These are phyloP conservation scores for Netelia inedita DNA, from an alignment of 2,888 invertebrate species.

Conservation along the genomic window DNA sequence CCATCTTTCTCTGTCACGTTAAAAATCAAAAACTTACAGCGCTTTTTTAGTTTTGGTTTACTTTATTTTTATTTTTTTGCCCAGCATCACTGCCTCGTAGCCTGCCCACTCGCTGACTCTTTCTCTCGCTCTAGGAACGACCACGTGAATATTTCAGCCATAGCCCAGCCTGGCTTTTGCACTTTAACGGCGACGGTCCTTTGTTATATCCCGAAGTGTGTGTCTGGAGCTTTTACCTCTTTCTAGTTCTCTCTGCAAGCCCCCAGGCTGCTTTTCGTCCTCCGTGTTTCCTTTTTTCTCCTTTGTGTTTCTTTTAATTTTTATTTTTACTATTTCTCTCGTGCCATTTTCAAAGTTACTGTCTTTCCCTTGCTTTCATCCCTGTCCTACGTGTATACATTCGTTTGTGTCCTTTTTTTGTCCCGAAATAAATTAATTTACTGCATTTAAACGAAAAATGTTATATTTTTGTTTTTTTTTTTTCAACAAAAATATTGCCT, in stretches of 20 bases:
- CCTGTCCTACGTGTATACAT: background rate
- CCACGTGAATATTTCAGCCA: slow-evolving; percentile 76
- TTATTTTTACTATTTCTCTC: background rate
- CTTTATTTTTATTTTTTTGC: slow-evolving; percentile 3
- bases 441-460: background rate
- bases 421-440: background rate
- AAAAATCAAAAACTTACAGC: slow-evolving; percentile 65
- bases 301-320: background rate
- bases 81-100: slow-evolving; percentile 1
- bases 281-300: slow-evolving; percentile 13
- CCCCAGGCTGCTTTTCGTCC: slow-evolving; percentile 39
- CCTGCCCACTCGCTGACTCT: slow-evolving; percentile 24
- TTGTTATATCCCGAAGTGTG: slow-evolving; percentile 55
- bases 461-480: background rate
- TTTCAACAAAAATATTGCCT: background rate
- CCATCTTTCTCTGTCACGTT: slow-evolving; percentile 24
- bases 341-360: slow-evolving; percentile 24
- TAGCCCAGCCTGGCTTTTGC: slow-evolving; percentile 72
- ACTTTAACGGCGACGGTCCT: slow-evolving; percentile 68
- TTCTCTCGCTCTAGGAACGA: slow-evolving; percentile 43
- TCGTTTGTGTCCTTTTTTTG: background rate
- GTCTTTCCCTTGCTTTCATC: slow-evolving; percentile 5
- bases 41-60: slow-evolving; percentile 31
- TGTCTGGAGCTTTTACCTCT: slow-evolving; percentile 10
- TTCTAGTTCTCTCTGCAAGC: slow-evolving; percentile 28